Conservation (phyloP, 1,140 invertebrate genomes). For the Chionoecetes opilio region DNA sequence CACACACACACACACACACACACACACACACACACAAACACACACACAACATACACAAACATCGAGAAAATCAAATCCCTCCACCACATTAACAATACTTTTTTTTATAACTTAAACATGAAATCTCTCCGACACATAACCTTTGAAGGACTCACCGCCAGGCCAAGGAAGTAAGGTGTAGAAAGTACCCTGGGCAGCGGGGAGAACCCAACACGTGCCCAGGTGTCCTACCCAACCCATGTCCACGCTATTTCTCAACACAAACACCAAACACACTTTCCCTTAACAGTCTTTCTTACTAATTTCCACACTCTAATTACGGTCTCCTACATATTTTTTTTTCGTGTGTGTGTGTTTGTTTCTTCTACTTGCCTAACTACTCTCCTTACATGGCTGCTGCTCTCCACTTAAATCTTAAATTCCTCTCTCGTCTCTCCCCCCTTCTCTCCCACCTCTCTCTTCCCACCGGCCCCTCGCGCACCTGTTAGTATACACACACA, state of each 20-base stretch:
- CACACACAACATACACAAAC: too few species aligned
- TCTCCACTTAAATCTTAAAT: background rate
- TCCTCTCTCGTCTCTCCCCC: background rate
- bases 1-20: conserved; percentile 20
- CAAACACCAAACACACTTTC: background rate
- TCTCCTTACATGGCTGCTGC: background rate
- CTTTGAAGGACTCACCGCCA: too few species aligned
- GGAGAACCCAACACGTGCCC: background rate
- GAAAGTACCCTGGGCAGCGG: background rate
- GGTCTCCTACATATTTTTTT: too few species aligned
- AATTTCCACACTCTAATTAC: background rate
- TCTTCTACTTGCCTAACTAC: background rate
- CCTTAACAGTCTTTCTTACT: background rate
- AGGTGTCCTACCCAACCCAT: background rate
- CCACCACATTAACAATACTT: background rate
- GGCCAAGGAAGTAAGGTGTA: background rate
- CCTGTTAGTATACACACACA: background rate
- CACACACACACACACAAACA: too few species aligned
- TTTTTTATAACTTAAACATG: too few species aligned
- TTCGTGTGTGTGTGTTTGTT: background rate
- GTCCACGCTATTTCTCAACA: background rate
- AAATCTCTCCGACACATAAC: too few species aligned
- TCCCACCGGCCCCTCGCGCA: background rate
- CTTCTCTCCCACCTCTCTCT: background rate
- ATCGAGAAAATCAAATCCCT: background rate